Base-by-base conservation (phyloP, 2,113 vertebrate genomes). In the Stegostoma tigrinum region DNA sequence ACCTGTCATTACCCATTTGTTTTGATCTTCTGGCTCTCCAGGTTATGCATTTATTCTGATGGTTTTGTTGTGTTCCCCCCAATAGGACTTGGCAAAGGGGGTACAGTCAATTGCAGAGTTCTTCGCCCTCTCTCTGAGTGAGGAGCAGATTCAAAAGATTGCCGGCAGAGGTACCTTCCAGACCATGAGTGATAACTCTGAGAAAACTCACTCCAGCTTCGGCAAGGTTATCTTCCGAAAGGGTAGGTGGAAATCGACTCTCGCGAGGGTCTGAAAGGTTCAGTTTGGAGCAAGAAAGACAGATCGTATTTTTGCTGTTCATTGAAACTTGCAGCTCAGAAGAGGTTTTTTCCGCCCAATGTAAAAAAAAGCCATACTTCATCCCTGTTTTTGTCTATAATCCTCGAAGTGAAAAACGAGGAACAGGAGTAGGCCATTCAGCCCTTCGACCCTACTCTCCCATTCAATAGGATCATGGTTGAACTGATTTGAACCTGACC, bases 201-300 rank as follows among this genome's bases (percentile, higher is more conserved):
- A 34, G 21, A 95, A 97, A 95, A 97, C 97, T 0, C 98, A 98
- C 0, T 97, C 98, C 0, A 52, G 72, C 0, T 95, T 98, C 12
- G 97, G 97, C 23, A 96, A 96, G 0, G 75, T 98, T 72, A 42
- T 97, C 96, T 98, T 98, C 96, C 90, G 96, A 95, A 98, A 97
- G 97, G 97, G 96, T 97, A 96, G 38, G 93, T 96, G 23, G 61
- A 61, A 61, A 61, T 27, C 0, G 14, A 61, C 21, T 61, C 87
- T 90, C 17, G 45, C 0, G 52, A 61, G 52, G 24, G 38, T 83
- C 38, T 83, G 17, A 14, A 42, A 6, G 21, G 80, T 6, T 45
- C 80, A 83, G 5, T 7, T 83, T 83, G 80, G 42, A n/a, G 19
- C 38, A 83, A 19, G 80, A 42, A 83, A 61, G 55, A 8, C 45